Percentiles rank a stretch among this genome's conserved stretches.
Conservation (phyloP, 2,888 invertebrate genomes). For the Actias luna region DNA sequence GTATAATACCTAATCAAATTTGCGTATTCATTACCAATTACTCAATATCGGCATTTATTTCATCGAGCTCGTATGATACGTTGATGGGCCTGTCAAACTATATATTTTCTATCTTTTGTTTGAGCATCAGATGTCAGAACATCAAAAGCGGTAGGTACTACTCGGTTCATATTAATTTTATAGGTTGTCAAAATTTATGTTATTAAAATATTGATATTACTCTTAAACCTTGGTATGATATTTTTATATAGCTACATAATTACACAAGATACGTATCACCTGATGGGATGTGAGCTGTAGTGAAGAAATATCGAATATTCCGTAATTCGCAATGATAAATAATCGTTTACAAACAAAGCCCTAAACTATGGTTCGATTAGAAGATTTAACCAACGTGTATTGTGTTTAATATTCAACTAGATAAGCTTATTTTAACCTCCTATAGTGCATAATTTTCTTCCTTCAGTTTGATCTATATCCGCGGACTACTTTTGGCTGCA, state of each 20-base stretch:
- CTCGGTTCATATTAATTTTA: neutral
- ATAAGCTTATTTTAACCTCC: no score
- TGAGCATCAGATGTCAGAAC: slow-evolving; percentile 33
- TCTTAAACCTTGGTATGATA: neutral
- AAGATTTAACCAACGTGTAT: no score
- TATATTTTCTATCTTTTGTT: slow-evolving; percentile 37
- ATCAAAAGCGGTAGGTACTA: slow-evolving; percentile 22
- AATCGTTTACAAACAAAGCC: no score
- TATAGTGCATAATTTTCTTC: no score
- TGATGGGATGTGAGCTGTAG: neutral
- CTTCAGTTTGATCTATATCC: no score
- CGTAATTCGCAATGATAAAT: no score
- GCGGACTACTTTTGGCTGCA: no score
- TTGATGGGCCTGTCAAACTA: slow-evolving; percentile 38
- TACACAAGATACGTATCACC: neutral
- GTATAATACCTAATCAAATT: slow-evolving; percentile 36
- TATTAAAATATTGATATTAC: neutral
- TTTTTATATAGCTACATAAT: neutral
- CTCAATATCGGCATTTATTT: slow-evolving; percentile 44
- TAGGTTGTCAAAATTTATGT: neutral
- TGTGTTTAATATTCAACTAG: no score
- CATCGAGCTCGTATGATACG: slow-evolving; percentile 23
- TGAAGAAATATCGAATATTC: neutral
- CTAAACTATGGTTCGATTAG: no score
- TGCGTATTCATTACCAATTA: slow-evolving; percentile 49